These are phyloP conservation scores for Rhopalosiphum nymphaeae DNA, from an alignment of 2,888 invertebrate genomes.

Conservation along the genomic window DNA sequence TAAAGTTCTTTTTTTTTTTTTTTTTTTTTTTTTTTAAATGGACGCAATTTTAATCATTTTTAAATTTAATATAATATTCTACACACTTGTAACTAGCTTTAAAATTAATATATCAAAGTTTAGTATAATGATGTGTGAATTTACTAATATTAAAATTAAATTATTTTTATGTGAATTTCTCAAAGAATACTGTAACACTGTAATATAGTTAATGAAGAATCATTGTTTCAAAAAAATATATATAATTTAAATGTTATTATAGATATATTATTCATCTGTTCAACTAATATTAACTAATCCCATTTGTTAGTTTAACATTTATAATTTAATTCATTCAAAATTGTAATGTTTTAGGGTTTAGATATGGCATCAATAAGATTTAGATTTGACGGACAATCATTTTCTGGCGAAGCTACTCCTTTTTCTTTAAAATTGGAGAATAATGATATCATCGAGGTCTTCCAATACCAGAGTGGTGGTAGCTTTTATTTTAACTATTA, in stretches of 20 bases:
- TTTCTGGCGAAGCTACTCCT: slow-evolving; percentile 88
- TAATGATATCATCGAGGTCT: slow-evolving; percentile 95
- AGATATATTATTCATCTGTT: neutral
- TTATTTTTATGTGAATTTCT: neutral
- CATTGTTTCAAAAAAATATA: neutral
- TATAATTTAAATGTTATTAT: neutral
- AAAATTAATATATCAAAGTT: neutral
- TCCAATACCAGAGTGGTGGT: slow-evolving; percentile 94
- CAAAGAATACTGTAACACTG: too few species aligned
- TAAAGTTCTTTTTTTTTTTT: too few species aligned
- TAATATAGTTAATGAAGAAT: neutral
- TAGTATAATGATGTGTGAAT: neutral
- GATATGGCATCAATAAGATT: slow-evolving; percentile 92
- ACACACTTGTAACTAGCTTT: too few species aligned
- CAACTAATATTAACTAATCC: neutral
- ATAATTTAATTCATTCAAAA: neutral
- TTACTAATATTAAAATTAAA: neutral
- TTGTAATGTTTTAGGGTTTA: slow-evolving; percentile 77
- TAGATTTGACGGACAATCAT: slow-evolving; percentile 93
- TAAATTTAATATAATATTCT: neutral
- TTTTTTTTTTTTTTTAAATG: too few species aligned
- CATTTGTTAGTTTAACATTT: neutral
- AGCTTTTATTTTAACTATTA: slow-evolving; percentile 39
- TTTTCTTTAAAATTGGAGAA: slow-evolving; percentile 94
- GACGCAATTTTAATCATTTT: too few species aligned